A percentile compares a stretch with the other conserved stretches of the same genome.
phyloP scores from a whole-genome alignment of 2,797 vertebrate species.

The Zonotrichia albicollis region DNA sequence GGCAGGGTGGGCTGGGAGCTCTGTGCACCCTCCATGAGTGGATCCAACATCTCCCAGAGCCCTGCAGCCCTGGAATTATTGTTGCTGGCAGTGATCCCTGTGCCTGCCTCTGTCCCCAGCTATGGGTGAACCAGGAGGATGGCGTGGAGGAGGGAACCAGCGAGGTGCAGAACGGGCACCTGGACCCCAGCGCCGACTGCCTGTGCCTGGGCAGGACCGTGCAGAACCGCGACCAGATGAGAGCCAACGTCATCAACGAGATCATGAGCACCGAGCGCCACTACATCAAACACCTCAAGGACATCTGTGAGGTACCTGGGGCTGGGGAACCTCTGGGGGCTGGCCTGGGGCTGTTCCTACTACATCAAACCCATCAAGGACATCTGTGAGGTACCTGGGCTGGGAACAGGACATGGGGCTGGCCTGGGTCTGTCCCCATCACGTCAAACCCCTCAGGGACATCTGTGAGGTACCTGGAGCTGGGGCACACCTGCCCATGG shows the following conservation, averaged over 20 bases:
- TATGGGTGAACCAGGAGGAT: conserved; percentile 98
- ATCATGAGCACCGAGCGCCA: conserved; percentile 96
- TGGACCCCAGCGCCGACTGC: conserved; percentile 93
- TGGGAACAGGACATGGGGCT: no score
- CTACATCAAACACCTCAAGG: conserved; percentile 97
- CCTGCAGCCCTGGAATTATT: no score
- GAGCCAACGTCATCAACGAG: conserved; percentile 98
- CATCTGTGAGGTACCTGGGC: not conserved
- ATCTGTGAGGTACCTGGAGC: not conserved
- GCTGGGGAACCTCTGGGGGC: not conserved
- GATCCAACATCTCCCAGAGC: not conserved
- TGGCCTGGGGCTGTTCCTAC: fast-evolving
- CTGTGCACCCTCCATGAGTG: fast-evolving
- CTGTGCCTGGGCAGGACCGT: conserved; percentile 92
- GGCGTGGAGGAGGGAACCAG: conserved; percentile 92
- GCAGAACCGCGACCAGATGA: conserved; percentile 99
- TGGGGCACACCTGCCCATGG: not conserved
- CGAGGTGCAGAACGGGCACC: conserved; percentile 95
- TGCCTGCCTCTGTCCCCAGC: conserved; percentile 74
- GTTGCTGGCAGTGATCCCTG: not conserved
- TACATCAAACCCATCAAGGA: fast-evolving
- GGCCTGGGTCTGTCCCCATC: fast-evolving
- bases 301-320: conserved; percentile 83
- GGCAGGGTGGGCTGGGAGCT: not conserved
- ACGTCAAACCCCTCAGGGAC: fast-evolving